phyloP scores from a whole-genome alignment of 2,113 vertebrate species.

The Ptyas mucosa region DNA sequence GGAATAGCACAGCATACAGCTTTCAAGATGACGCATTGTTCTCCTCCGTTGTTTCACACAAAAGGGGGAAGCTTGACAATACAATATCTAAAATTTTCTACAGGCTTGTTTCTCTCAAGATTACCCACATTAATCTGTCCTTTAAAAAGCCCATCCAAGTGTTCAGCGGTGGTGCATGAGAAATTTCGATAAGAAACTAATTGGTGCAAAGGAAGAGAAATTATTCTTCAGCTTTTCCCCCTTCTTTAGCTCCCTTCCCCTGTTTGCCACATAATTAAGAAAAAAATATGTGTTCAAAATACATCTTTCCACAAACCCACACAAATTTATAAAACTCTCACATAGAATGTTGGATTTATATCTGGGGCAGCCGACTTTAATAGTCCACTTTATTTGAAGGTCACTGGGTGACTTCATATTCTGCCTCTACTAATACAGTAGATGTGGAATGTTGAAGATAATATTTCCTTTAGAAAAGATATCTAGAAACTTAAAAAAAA shows the following conservation, averaged over 20 bases:
- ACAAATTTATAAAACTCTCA: not conserved
- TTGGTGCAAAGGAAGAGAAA: not conserved
- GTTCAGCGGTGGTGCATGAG: not conserved
- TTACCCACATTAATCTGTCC: not conserved
- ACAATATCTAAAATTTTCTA: not conserved
- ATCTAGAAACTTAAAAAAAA: not conserved
- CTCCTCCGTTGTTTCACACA: conserved; percentile 20
- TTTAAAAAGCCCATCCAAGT: not conserved
- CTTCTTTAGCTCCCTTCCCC: not conserved
- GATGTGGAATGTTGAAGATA: not conserved
- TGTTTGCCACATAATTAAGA: not conserved
- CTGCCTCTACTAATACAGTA: not conserved
- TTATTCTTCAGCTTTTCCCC: not conserved
- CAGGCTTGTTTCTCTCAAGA: not conserved
- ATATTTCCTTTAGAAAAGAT: not conserved
- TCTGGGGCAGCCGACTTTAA: not conserved
- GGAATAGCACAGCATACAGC: conserved; percentile 31
- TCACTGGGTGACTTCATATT: not conserved
- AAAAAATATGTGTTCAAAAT: not conserved
- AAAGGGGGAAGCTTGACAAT: not conserved
- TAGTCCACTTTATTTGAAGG: not conserved
- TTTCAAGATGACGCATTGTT: conserved; percentile 41
- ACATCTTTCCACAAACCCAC: not conserved
- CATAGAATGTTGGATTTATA: not conserved
- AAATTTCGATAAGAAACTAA: not conserved